These are phyloP conservation scores for Melanotus villosus DNA, from an alignment of 2,888 invertebrate genomes.

Conservation along the genomic window DNA sequence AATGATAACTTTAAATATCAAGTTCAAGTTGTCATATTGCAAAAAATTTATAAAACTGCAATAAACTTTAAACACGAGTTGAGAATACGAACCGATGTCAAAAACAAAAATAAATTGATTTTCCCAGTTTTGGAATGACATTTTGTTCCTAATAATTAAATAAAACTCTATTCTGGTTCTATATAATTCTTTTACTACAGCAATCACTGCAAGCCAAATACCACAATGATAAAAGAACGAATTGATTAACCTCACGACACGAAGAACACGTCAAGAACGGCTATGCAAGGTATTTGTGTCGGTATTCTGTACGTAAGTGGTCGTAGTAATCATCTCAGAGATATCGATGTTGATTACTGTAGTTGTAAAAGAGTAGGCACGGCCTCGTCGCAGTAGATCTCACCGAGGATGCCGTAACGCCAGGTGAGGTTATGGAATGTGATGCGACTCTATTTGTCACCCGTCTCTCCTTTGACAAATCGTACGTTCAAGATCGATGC, in stretches of 20 bases:
- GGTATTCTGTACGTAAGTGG: conserved; percentile 32
- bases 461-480: conserved; percentile 34
- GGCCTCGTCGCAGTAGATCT: conserved; percentile 13
- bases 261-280: conserved; percentile 9
- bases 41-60: too few species aligned
- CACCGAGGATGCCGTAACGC: conserved; percentile 29
- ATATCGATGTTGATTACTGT: conserved; percentile 31
- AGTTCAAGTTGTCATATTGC: too few species aligned
- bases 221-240: conserved; percentile 9
- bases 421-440: conserved; percentile 44
- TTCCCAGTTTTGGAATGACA: too few species aligned
- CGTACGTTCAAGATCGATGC: conserved; percentile 43
- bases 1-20: too few species aligned
- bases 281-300: conserved; percentile 24
- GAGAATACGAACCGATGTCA: too few species aligned
- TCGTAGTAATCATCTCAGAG: conserved; percentile 21
- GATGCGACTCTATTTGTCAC: conserved; percentile 41
- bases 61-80: too few species aligned
- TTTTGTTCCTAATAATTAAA: too few species aligned
- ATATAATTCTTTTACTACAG: too few species aligned
- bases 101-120: too few species aligned
- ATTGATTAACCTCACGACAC: conserved; percentile 22
- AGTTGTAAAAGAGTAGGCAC: conserved; percentile 27
- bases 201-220: too few species aligned
- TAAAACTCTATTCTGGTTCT: too few species aligned